A percentile compares a stretch with the other conserved stretches of the same genome.
Conservation (phyloP, 2,888 invertebrate genomes). For the Dryococelus australis region DNA sequence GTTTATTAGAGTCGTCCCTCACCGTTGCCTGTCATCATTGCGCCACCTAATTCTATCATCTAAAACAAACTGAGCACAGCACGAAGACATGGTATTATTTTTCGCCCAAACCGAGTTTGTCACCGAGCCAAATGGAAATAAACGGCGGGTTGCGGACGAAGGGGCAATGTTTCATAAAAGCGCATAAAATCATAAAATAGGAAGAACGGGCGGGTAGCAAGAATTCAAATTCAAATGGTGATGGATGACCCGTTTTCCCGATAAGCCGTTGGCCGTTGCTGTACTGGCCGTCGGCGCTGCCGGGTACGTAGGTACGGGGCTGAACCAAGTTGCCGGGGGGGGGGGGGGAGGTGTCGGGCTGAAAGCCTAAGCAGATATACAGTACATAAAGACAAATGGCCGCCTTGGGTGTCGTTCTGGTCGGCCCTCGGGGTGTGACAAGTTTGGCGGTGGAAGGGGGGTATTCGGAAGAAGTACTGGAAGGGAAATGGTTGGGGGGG, state of each 20-base stretch:
- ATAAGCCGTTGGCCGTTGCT: background rate
- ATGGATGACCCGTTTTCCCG: background rate
- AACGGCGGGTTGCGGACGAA: background rate
- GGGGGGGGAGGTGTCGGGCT: background rate
- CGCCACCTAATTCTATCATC: too few species aligned
- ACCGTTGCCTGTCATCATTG: too few species aligned
- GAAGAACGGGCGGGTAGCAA: background rate
- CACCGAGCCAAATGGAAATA: background rate
- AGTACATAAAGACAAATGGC: conserved; percentile 43
- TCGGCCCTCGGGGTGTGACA: conserved; percentile 29
- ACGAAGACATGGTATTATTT: too few species aligned
- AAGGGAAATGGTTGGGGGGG: too few species aligned
- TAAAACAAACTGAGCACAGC: too few species aligned
- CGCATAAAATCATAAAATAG: background rate
- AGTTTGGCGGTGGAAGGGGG: conserved; percentile 30
- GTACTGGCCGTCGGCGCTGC: background rate
- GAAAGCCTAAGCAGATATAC: conserved; percentile 40
- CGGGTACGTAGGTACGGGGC: background rate
- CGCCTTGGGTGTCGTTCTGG: conserved; percentile 43
- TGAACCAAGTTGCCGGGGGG: background rate
- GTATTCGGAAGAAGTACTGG: background rate
- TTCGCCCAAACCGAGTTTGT: background rate
- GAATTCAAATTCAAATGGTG: background rate
- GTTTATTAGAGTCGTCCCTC: too few species aligned
- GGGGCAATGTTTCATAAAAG: background rate